These are phyloP conservation scores for Crioceris asparagi DNA, from an alignment of 2,888 invertebrate species.

Conservation along the genomic window DNA sequence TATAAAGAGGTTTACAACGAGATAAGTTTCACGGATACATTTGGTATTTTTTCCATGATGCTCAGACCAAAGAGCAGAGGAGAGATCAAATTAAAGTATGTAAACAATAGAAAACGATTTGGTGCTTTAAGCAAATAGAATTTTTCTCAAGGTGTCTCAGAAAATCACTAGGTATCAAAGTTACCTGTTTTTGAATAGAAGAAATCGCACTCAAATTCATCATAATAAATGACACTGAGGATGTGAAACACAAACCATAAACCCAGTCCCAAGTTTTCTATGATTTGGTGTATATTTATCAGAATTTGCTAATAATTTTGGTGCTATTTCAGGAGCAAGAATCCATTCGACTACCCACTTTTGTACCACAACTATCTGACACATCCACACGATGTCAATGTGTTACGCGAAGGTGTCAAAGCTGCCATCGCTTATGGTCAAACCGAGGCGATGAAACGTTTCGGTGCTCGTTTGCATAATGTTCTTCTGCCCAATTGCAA, in stretches of 20 bases:
- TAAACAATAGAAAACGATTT: no score
- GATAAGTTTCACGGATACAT: constrained; percentile 64
- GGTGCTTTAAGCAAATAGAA: no score
- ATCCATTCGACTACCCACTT: constrained; percentile 69
- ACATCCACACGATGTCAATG: constrained; percentile 73
- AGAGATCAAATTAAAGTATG: constrained; percentile 46
- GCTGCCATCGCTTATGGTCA: constrained; percentile 72
- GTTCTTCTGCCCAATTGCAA: constrained; percentile 74
- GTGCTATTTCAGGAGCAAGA: constrained; percentile 34
- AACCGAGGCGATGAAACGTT: constrained; percentile 65
- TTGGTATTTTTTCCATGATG: constrained; percentile 81
- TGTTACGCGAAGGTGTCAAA: constrained; percentile 77
- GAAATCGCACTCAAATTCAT: no score
- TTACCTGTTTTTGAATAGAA: no score
- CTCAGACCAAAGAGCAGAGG: constrained; percentile 81
- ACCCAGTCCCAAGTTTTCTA: no score
- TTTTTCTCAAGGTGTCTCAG: no score
- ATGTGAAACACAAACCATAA: no score
- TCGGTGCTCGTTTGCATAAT: constrained; percentile 66
- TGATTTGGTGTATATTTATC: no score
- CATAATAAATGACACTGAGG: no score
- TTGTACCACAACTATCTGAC: constrained; percentile 88
- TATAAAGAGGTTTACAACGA: constrained; percentile 64
- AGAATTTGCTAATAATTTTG: no score
- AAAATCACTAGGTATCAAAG: no score